Evolutionary conservation across 2,113 vertebrate species (phyloP), one percentile per base, ranked within the genome.

Genomic region (Dendrocopos noguchii): DNA sequence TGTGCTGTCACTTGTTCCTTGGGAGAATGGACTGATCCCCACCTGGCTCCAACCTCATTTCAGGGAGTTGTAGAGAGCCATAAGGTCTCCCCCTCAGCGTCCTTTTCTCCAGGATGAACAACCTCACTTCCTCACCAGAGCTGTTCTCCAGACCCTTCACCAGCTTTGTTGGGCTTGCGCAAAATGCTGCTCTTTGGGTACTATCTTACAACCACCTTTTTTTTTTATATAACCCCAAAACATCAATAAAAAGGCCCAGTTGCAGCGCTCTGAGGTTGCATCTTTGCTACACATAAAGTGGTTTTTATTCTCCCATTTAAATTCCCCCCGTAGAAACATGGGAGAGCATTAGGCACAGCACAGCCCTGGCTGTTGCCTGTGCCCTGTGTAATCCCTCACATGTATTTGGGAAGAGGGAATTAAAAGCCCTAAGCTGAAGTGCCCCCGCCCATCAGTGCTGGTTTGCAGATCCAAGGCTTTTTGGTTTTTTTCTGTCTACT

Each of bases 351-450:
- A 44, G 34, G 52, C 6, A 9, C 33, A 34, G 63, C 21, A 21
- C 24, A 10, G 50, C 55, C 61, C 46, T 21, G 72, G 59, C 79
- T 13, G 1, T 12, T 17, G 15, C 29, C 15, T 10, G 20, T 12
- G 25, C 6, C 47, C 74, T 0, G 0, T 25, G 9, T 12, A 27
- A 85, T 74, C 91, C 17, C 0, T 7, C 63, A 5, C 19, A 0
- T 19, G 70, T 0, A 8, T 22, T 15, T 42, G 10, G 80, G 64
- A 3, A 44, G 16, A 10, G 44, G 77, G 53, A 85, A 90, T 65
- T 66, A 34, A 22, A 22, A 65, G 29, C 80, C 16, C 0, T 18
- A n/a, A 92, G 21, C 39, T 29, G 19, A 50, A 11, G 31, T 15
- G 55, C 55, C 46, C 52, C 50, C 4, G 4, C 59, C 63, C 31